These are phyloP conservation scores for Caerostris extrusa DNA, from an alignment of 1,140 invertebrate species.

Conservation along the genomic window DNA sequence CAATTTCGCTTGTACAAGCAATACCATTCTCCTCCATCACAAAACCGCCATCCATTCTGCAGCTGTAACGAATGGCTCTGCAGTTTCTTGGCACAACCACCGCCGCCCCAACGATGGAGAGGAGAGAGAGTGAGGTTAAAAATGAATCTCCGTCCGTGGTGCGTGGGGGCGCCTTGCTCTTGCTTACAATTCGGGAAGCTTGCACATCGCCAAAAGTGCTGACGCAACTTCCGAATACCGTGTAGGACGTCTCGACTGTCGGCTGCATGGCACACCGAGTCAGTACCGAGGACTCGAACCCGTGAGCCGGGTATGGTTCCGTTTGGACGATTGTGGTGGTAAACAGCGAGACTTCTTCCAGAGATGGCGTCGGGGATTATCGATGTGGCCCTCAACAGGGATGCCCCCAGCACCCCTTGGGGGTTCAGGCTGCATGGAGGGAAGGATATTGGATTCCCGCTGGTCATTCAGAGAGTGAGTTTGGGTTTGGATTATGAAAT, in stretches of 20 bases:
- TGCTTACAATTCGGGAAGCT: background rate
- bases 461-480: slow-evolving; percentile 95
- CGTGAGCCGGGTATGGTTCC: slow-evolving; percentile 41
- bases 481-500: background rate
- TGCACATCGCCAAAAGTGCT: background rate
- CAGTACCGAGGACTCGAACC: slow-evolving; percentile 54
- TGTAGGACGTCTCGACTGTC: background rate
- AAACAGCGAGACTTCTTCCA: background rate
- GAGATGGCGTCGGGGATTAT: slow-evolving; percentile 83
- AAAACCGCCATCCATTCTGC: no score
- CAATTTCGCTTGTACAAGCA: no score
- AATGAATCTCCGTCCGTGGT: background rate
- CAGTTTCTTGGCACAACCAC: background rate
- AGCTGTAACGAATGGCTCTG: background rate
- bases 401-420: slow-evolving; percentile 90
- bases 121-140: slow-evolving; percentile 2
- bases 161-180: background rate
- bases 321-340: background rate
- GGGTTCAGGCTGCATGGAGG: slow-evolving; percentile 98
- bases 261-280: background rate
- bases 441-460: slow-evolving; percentile 94
- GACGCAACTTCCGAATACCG: background rate
- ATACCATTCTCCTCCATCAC: no score
- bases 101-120: background rate
- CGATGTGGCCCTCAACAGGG: slow-evolving; percentile 91